A percentile compares a stretch with the other conserved stretches of the same genome.
Conservation (phyloP, 2,113 vertebrate species). For the Phoxinus phoxinus region DNA sequence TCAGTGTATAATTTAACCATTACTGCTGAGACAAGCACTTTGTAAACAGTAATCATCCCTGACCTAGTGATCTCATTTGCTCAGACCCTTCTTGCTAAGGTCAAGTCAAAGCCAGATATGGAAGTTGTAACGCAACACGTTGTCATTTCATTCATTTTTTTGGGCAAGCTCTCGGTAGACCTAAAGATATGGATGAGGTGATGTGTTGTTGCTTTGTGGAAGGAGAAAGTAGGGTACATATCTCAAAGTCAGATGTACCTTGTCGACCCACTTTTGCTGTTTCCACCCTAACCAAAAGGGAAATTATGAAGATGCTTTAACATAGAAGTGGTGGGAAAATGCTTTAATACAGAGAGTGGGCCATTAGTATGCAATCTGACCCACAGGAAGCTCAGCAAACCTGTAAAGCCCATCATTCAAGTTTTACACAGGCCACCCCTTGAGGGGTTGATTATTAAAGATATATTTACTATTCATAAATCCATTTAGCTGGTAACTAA, state of each 20-base stretch:
- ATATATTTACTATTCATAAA: neutral
- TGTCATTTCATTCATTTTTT: constrained; percentile 33
- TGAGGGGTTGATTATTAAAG: neutral
- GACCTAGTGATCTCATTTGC: neutral
- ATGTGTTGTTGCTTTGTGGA: constrained; percentile 38
- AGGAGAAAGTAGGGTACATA: constrained; percentile 49
- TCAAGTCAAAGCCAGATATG: constrained; percentile 19
- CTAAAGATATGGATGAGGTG: constrained; percentile 21
- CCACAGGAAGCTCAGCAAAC: neutral
- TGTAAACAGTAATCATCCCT: constrained; percentile 14
- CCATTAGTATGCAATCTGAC: neutral
- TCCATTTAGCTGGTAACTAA: neutral
- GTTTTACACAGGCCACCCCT: neutral
- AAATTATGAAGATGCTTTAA: constrained; percentile 10
- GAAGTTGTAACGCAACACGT: neutral
- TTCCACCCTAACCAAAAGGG: neutral
- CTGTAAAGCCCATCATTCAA: neutral
- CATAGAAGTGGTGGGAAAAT: neutral
- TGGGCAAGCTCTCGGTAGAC: constrained; percentile 38
- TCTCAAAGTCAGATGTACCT: constrained; percentile 49
- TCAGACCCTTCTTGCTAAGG: neutral
- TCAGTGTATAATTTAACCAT: neutral
- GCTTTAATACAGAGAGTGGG: neutral
- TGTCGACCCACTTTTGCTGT: constrained; percentile 42
- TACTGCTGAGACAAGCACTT: neutral